These are phyloP conservation scores for Mesoligia furuncula DNA, from an alignment of 2,888 invertebrate genomes.

Conservation along the genomic window DNA sequence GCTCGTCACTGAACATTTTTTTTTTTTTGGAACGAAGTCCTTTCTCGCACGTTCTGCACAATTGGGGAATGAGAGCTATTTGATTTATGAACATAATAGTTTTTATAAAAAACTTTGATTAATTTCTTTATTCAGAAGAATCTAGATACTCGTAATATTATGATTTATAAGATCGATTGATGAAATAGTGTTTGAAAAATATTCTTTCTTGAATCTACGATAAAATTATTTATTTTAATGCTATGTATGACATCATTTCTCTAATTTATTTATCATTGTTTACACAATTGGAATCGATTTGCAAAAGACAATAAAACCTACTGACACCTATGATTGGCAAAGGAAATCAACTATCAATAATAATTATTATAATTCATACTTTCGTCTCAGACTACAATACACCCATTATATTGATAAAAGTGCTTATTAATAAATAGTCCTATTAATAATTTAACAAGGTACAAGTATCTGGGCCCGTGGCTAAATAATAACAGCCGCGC, in stretches of 20 bases:
- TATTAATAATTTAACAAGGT: constrained; percentile 20
- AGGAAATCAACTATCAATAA: constrained; percentile 55
- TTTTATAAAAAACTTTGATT: too few species aligned
- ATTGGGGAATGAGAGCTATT: too few species aligned
- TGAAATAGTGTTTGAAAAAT: too few species aligned
- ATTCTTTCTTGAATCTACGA: too few species aligned
- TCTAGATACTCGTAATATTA: too few species aligned
- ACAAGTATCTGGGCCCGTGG: not conserved
- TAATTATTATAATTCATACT: constrained; percentile 47
- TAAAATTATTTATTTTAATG: not conserved
- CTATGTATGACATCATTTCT: not conserved
- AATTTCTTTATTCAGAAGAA: too few species aligned
- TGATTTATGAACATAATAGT: too few species aligned
- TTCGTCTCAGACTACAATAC: constrained; percentile 36
- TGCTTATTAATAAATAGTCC: constrained; percentile 8
- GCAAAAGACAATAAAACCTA: constrained; percentile 39
- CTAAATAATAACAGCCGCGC: too few species aligned
- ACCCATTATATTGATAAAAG: constrained; percentile 44
- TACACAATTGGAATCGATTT: constrained; percentile 17
- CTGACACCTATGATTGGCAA: constrained; percentile 46
- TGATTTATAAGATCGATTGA: too few species aligned
- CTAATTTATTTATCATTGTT: constrained; percentile 53
- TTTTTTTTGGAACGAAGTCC: too few species aligned
- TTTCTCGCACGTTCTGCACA: too few species aligned
- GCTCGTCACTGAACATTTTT: too few species aligned